Evolutionary conservation across 53 echinoderm and acorn worm species (phyloP).

Genomic region (Zoroaster sp.): DNA sequence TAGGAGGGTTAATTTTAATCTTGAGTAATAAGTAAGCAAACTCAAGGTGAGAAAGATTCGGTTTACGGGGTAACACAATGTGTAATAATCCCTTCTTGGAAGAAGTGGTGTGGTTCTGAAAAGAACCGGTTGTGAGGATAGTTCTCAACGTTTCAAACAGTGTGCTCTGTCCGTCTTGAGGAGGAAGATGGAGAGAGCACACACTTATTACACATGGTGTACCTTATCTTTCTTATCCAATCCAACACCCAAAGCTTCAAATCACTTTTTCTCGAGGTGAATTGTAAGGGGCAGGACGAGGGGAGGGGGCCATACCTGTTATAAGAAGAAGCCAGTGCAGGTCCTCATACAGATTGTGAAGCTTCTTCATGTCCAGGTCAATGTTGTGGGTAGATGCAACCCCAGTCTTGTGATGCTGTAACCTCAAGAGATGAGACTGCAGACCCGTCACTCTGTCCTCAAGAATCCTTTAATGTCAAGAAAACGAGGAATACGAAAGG

Average conservation of each 20-base stretch:
- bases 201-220: neutral
- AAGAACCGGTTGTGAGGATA: too few species aligned
- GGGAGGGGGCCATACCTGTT: slow-evolving; percentile 67
- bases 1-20: too few species aligned
- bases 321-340: slow-evolving; percentile 93
- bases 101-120: too few species aligned
- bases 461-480: slow-evolving; percentile 64
- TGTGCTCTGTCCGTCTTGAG: too few species aligned
- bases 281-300: neutral
- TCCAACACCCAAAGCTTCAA: neutral
- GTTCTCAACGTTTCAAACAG: too few species aligned
- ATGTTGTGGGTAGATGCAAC: slow-evolving; percentile 68
- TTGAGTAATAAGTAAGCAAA: too few species aligned
- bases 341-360: slow-evolving; percentile 86
- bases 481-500: neutral
- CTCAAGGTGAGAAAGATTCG: too few species aligned
- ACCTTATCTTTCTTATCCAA: too few species aligned
- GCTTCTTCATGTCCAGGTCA: slow-evolving; percentile 66
- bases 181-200: neutral
- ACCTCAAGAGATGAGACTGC: slow-evolving; percentile 62
- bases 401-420: slow-evolving; percentile 69
- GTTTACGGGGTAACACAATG: too few species aligned
- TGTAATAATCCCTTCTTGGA: too few species aligned
- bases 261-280: neutral
- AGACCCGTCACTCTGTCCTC: slow-evolving; percentile 85